Evolutionary conservation across 2,888 invertebrate genomes (phyloP), one percentile per base, ranked within the genome.

Genomic region (Euphydryas editha): DNA sequence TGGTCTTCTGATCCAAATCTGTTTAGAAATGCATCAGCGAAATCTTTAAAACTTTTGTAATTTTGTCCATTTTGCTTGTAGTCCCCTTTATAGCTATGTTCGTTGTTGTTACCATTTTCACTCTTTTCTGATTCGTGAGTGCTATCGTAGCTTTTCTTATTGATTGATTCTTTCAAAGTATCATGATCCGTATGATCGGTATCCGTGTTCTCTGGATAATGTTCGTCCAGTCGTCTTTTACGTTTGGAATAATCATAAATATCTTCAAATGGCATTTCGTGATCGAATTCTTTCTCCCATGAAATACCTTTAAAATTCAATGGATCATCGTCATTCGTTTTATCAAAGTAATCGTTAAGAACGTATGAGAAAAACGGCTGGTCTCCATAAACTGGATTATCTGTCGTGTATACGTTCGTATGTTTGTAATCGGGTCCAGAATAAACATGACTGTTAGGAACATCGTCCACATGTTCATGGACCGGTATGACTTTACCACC

Each of bases 311-410:
- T 88, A 56, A 88, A 87, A 42, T 75, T 65, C 15, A 87, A 64
- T 15, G 84, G 80, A 73, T 91, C 90, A 2, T 87, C 85, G 37
- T 84, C 82, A 21, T 72, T 65, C 58, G 76, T 82, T 70, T 78
- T 86, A 69, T 88, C 85, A 65, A 76, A 84, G 73, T 90, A 88
- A 74, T 90, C 88, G 63, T 85, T 86, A 13, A 90, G 71, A 39
- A 86, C 81, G 70, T 81, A 87, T 1, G 89, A 88, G 64, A 88
- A 84, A 70, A 89, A 90, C 2, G 89, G 87, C 62, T 80, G 80
- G 64, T 89, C 78, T 11, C 83, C 87, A 55, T 64, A 72, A 42
- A 85, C 76, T 5, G 89, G 90, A 71, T 87, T 87, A 57, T 87
- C 83, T 10, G 79, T 75, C n/a, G 74, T 73, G n/a, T 39, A 62